Evolutionary conservation across 2,888 invertebrate genomes (phyloP), one percentile per base, ranked within the genome.

Genomic region (Drosophila cognata): DNA sequence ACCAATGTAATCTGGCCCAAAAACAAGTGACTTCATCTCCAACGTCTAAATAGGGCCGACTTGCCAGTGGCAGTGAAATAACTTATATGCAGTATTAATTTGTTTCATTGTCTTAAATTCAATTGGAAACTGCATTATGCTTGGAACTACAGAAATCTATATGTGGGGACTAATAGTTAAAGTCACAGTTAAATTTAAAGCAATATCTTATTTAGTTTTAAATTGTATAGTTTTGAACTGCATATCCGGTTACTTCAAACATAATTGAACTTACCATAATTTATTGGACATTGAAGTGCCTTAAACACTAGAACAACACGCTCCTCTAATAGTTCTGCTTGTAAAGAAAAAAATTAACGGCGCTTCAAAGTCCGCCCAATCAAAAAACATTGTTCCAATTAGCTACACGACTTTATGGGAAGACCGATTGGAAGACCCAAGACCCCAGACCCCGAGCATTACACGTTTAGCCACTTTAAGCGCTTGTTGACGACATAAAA

Each of bases 381-480:
- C 16, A 69, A 61, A 48, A 62, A 62, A 33, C 51, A 36, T 36
- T 75, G 71, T 65, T 79, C 69, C 79, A 79, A 79, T 79, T 80
- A 80, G 72, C 76, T 53, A 76, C 60, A 60, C 72, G 58, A 79
- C 64, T 79, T 75, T 66, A 33, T 33, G 11, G 33, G 33, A 10
- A 48, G 43, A 63, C 65, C 43, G 33, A 43, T 74, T 41, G 52
- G 31, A 55, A 36, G 55, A 36, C 36, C 71, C 55, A 55, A 64
- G 53, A 41, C 28, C 48, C 31, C 31, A 46, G 50, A 53, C 28
- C 60, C 61, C 36, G 52, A 55, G 80, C 62, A 60, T 74, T 77
- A 80, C 82, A 80, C 65, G 77, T 33, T 86, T 75, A 76, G 63
- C 67, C 81, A 81, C 81, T 86, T 84, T 76, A 56, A 81, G 64